Evolutionary conservation across 1,140 invertebrate species (phyloP).

Genomic region (Zaprionus africanus): DNA sequence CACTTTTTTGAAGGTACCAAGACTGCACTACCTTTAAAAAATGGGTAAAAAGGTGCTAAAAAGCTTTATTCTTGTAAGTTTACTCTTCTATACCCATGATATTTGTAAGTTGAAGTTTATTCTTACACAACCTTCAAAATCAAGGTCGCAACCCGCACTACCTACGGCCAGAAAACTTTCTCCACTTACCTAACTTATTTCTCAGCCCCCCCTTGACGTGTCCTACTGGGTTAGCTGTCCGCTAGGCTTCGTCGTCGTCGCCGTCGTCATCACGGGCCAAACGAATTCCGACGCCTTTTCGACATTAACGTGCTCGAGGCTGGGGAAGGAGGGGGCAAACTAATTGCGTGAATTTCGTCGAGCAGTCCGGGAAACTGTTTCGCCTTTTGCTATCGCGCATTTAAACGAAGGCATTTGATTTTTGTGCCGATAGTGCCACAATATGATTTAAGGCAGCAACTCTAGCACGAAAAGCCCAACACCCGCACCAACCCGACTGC

Average conservation of each 20-base stretch:
- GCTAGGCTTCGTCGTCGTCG: neutral
- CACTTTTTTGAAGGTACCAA: neutral
- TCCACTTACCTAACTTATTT: neutral
- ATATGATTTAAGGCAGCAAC: slow-evolving; percentile 71
- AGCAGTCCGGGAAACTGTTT: slow-evolving; percentile 46
- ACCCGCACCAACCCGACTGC: neutral
- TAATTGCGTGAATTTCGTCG: slow-evolving; percentile 75
- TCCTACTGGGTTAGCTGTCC: neutral
- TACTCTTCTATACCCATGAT: too few relatives aligned
- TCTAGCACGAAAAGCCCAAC: slow-evolving; percentile 30
- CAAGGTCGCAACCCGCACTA: neutral
- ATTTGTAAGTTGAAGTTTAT: neutral
- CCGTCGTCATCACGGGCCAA: slow-evolving; percentile 16
- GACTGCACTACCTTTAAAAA: neutral
- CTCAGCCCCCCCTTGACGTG: neutral
- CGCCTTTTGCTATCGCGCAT: slow-evolving; percentile 73
- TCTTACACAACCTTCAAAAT: neutral
- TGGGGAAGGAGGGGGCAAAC: slow-evolving; percentile 19
- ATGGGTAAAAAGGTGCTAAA: neutral
- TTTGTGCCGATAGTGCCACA: slow-evolving; percentile 78
- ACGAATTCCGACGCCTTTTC: slow-evolving; percentile 74
- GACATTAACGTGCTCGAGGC: slow-evolving; percentile 52
- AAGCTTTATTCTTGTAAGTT: too few relatives aligned
- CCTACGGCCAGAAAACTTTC: neutral
- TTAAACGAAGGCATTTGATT: slow-evolving; percentile 83